These are phyloP conservation scores for Agonopterix arenella DNA, from an alignment of 2,888 invertebrate species.

Conservation along the genomic window DNA sequence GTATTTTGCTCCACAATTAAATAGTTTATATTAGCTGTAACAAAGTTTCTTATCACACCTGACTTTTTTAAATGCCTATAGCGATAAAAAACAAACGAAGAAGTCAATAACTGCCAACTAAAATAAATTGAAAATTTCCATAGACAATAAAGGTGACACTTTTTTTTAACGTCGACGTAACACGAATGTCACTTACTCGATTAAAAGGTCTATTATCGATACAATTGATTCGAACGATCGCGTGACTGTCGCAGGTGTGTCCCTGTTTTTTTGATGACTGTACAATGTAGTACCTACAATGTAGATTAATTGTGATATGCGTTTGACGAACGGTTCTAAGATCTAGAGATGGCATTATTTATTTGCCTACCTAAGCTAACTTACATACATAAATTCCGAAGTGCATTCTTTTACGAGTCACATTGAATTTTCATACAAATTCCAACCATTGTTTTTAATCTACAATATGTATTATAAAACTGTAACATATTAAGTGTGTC, in stretches of 20 bases:
- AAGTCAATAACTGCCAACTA: slow-evolving; percentile 16
- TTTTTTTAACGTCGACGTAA: slow-evolving; percentile 39
- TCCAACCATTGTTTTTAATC: no score
- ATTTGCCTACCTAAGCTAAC: no score
- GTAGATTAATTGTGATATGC: not conserved
- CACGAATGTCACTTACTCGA: slow-evolving; percentile 40
- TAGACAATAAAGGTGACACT: slow-evolving; percentile 5
- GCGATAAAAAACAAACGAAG: not conserved
- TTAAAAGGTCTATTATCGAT: slow-evolving; percentile 50
- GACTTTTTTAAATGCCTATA: not conserved
- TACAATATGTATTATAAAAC: no score
- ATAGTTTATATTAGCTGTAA: no score
- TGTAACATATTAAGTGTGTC: no score
- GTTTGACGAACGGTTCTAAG: not conserved
- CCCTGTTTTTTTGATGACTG: slow-evolving; percentile 12
- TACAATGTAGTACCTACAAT: slow-evolving; percentile 1
- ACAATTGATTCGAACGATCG: slow-evolving; percentile 52
- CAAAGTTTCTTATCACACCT: not conserved
- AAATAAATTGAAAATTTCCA: slow-evolving; percentile 16
- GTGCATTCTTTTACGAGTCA: no score
- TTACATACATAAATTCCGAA: no score
- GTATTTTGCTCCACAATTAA: no score
- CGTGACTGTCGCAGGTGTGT: slow-evolving; percentile 49
- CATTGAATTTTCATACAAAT: no score
- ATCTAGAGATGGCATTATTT: no score